These are phyloP conservation scores for Eutrigla gurnardus DNA, from an alignment of 2,797 vertebrate species.

Conservation along the genomic window DNA sequence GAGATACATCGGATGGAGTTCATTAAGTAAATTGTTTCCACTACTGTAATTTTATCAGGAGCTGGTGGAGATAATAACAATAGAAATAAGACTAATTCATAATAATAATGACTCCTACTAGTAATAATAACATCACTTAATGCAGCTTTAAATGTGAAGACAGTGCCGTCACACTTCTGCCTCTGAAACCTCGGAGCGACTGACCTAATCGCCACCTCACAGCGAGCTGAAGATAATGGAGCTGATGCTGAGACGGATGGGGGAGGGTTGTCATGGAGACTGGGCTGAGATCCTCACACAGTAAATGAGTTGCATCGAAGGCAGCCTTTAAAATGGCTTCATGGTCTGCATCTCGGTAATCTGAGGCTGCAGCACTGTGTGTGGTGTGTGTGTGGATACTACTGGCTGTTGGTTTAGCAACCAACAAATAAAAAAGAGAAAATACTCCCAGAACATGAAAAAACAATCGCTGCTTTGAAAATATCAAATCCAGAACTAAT, in stretches of 20 bases:
- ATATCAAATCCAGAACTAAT: not conserved
- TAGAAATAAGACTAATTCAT: too few species aligned
- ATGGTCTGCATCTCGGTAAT: not conserved
- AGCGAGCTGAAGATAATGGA: not conserved
- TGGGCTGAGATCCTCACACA: not conserved
- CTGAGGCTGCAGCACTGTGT: too few species aligned
- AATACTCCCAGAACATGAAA: too few species aligned
- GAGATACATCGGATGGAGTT: too few species aligned
- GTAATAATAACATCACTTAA: too few species aligned
- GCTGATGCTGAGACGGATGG: not conserved
- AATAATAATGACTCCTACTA: too few species aligned
- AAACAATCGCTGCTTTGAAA: not conserved
- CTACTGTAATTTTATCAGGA: too few species aligned
- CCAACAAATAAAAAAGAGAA: too few species aligned
- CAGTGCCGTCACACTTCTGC: not conserved
- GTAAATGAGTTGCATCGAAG: not conserved
- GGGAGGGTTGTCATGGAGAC: constrained; percentile 6
- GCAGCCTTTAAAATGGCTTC: not conserved
- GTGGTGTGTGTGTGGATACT: too few species aligned
- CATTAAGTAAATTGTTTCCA: too few species aligned
- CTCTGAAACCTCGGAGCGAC: not conserved
- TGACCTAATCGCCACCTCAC: not conserved
- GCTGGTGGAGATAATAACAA: too few species aligned
- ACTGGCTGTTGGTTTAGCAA: too few species aligned
- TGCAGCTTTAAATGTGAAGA: not conserved